A percentile compares a stretch with the other conserved stretches of the same genome.
Evolutionary conservation across 2,888 invertebrate species (phyloP).

Genomic region (Drosophila peninsularis): DNA sequence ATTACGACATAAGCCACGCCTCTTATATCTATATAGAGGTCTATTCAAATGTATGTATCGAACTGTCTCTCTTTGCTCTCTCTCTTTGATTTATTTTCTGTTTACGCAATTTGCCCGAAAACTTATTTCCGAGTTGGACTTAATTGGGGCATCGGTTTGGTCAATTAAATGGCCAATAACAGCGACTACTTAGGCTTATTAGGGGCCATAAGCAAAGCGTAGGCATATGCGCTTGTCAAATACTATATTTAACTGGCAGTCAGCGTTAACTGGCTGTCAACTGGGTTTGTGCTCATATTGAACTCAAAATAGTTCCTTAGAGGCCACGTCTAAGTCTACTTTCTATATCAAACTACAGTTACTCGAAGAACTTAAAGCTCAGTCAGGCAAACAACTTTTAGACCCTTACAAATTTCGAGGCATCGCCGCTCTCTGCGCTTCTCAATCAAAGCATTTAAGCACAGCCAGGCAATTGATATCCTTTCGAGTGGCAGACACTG

Average conservation of each 20-base stretch:
- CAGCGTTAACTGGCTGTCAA: not conserved
- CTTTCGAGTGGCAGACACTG: constrained; percentile 29
- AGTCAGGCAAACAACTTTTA: not conserved
- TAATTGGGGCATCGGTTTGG: constrained; percentile 1
- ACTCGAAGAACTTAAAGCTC: not conserved
- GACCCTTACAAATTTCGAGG: constrained; percentile 5
- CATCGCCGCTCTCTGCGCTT: constrained; percentile 8
- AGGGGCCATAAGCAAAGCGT: not conserved
- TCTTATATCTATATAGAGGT: not conserved
- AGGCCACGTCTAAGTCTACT: no score
- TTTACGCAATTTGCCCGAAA: constrained; percentile 22
- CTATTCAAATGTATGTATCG: not conserved
- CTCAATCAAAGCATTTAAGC: constrained; percentile 41
- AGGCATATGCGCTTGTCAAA: not conserved
- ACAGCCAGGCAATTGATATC: constrained; percentile 47
- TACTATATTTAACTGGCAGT: not conserved
- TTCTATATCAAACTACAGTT: no score
- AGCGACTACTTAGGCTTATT: not conserved
- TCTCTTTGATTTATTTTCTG: constrained; percentile 45
- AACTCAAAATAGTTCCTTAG: no score
- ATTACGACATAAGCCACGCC: not conserved
- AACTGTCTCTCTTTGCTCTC: not conserved
- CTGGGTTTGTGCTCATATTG: no score
- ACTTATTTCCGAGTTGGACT: constrained; percentile 14
- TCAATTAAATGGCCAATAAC: not conserved